Percentiles rank a stretch among this genome's conserved stretches.
These are phyloP conservation scores for Drosophila grimshawi DNA, from an alignment of 1,140 invertebrate species.

Conservation along the genomic window DNA sequence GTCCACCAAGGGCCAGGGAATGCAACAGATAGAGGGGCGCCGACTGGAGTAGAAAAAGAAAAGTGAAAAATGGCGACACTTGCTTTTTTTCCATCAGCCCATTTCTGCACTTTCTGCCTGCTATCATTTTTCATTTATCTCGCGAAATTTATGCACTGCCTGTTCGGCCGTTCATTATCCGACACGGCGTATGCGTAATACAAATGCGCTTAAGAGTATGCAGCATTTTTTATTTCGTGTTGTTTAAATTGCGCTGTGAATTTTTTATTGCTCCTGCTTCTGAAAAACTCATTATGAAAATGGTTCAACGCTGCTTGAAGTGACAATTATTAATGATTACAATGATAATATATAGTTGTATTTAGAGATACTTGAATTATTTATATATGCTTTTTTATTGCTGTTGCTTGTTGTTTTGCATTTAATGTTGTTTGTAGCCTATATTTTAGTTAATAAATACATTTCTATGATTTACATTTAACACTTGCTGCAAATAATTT, in stretches of 20 bases:
- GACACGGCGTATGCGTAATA: constrained; percentile 62
- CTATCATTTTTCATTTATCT: constrained; percentile 77
- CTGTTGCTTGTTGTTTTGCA: constrained; percentile 36
- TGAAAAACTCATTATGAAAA: constrained; percentile 73
- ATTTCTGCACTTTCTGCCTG: constrained; percentile 22
- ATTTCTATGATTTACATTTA: constrained; percentile 29
- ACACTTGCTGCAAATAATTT: constrained; percentile 38
- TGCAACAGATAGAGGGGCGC: neutral
- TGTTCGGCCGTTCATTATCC: constrained; percentile 44
- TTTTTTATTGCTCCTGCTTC: constrained; percentile 23
- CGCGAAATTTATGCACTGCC: constrained; percentile 70
- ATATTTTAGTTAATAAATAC: constrained; percentile 31
- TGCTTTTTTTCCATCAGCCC: constrained; percentile 47
- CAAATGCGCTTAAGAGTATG: constrained; percentile 65
- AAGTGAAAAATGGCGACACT: constrained; percentile 69
- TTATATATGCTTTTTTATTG: constrained; percentile 48
- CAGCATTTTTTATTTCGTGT: constrained; percentile 33
- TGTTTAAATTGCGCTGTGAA: constrained; percentile 31
- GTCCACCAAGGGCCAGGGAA: constrained; percentile 60
- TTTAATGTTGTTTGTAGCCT: constrained; percentile 41
- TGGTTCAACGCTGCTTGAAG: constrained; percentile 52
- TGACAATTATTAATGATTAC: constrained; percentile 51
- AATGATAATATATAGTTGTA: constrained; percentile 38
- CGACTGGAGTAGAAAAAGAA: constrained; percentile 8
- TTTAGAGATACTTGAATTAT: constrained; percentile 49